Evolutionary conservation across 1,140 invertebrate genomes (phyloP).

Genomic region (Calliphora vicina): DNA sequence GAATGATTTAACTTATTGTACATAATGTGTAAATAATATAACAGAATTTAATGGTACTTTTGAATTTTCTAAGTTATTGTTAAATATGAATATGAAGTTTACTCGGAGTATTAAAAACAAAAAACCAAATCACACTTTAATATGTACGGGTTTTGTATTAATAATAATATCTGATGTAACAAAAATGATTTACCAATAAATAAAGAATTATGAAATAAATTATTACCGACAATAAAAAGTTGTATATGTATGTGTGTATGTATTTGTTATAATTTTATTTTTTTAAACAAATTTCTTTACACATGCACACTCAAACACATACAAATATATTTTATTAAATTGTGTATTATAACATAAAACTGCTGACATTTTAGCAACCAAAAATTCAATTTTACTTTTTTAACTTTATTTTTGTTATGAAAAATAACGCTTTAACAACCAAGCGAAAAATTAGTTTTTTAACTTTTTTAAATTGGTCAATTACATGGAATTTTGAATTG

Average conservation of each 20-base stretch:
- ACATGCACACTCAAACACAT: too few relatives aligned
- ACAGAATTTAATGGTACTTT: too few relatives aligned
- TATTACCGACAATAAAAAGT: neutral
- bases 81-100: too few relatives aligned
- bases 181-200: neutral
- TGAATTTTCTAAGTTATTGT: too few relatives aligned
- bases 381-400: conserved; percentile 29
- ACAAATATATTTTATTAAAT: too few relatives aligned
- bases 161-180: neutral
- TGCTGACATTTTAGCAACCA: conserved; percentile 19
- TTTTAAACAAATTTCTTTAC: neutral
- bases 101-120: too few relatives aligned
- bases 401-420: neutral
- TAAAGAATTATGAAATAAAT: neutral
- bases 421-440: conserved; percentile 10
- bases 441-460: conserved; percentile 30
- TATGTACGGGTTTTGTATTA: neutral
- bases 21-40: too few relatives aligned
- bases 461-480: conserved; percentile 13
- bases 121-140: too few relatives aligned
- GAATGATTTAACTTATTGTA: too few relatives aligned
- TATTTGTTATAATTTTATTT: neutral
- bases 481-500: neutral
- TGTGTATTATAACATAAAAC: neutral
- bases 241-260: too few relatives aligned